Evolutionary conservation across 2,113 vertebrate genomes (phyloP).

Genomic region (Mugil cephalus): DNA sequence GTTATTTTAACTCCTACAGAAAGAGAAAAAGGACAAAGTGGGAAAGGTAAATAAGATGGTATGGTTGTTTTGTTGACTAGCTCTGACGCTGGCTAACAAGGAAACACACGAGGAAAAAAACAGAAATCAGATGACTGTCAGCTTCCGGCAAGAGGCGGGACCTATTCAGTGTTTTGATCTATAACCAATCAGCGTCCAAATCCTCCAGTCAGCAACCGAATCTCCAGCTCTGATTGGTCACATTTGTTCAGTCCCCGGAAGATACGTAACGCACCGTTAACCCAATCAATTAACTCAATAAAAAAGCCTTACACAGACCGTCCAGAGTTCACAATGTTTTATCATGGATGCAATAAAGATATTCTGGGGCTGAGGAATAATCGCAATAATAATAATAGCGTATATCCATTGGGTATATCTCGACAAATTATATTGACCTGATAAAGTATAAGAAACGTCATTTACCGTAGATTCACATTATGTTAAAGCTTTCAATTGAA

Average conservation of each 20-base stretch:
- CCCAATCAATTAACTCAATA: constrained; percentile 38
- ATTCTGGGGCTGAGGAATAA: not conserved
- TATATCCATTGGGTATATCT: not conserved
- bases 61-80: constrained; percentile 47
- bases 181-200: constrained; percentile 58
- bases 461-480: not conserved
- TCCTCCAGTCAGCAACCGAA: not conserved
- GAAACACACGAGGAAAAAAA: constrained; percentile 54
- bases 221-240: constrained; percentile 59
- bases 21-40: not conserved
- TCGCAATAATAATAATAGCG: too few relatives aligned
- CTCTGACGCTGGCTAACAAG: constrained; percentile 50
- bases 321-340: not conserved
- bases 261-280: constrained; percentile 54
- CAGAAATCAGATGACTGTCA: constrained; percentile 81
- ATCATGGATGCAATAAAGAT: not conserved
- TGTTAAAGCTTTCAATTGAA: not conserved
- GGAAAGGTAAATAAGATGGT: constrained; percentile 19
- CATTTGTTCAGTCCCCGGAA: constrained; percentile 4
- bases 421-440: not conserved
- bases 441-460: not conserved
- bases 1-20: not conserved
- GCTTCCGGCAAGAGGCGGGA: constrained; percentile 80
- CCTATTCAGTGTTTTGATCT: constrained; percentile 15
- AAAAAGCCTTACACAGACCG: constrained; percentile 12